Percentiles rank a stretch among this genome's conserved stretches.
Conservation (phyloP, 1,140 invertebrate genomes). For the Phymastichus coffea region DNA sequence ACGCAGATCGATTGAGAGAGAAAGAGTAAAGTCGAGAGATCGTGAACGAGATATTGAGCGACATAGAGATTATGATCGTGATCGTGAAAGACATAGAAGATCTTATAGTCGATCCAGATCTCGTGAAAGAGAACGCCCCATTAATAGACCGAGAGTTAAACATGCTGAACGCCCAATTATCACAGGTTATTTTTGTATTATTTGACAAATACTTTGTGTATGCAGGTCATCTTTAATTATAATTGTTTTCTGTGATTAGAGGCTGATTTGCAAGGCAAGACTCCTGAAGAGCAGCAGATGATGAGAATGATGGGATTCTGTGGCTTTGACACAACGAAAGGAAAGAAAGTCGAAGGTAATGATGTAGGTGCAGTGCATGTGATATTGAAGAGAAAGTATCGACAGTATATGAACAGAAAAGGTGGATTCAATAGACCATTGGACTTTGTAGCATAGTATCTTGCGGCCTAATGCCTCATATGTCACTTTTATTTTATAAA, state of each 20-base stretch:
- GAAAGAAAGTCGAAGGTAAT: conserved; percentile 92
- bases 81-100: conserved; percentile 55
- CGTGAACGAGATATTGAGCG: conserved; percentile 47
- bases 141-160: conserved; percentile 47
- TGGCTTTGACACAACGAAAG: conserved; percentile 92
- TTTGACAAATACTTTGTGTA: background rate
- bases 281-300: conserved; percentile 94
- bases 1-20: conserved; percentile 46
- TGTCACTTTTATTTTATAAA: background rate
- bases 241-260: conserved; percentile 49
- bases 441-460: conserved; percentile 83
- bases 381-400: conserved; percentile 93
- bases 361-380: conserved; percentile 91
- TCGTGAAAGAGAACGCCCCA: conserved; percentile 49
- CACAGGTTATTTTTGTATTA: conserved; percentile 44
- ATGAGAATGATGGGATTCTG: conserved; percentile 96
- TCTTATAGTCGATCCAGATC: conserved; percentile 58
- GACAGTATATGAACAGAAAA: conserved; percentile 99
- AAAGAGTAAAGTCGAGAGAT: conserved; percentile 54
- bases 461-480: background rate
- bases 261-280: conserved; percentile 77
- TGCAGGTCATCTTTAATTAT: conserved; percentile 8
- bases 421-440: conserved; percentile 98
- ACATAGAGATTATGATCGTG: conserved; percentile 46
- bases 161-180: conserved; percentile 60